These are phyloP conservation scores for Noctilio leporinus DNA, from an alignment of 2,113 vertebrate genomes.

Conservation along the genomic window DNA sequence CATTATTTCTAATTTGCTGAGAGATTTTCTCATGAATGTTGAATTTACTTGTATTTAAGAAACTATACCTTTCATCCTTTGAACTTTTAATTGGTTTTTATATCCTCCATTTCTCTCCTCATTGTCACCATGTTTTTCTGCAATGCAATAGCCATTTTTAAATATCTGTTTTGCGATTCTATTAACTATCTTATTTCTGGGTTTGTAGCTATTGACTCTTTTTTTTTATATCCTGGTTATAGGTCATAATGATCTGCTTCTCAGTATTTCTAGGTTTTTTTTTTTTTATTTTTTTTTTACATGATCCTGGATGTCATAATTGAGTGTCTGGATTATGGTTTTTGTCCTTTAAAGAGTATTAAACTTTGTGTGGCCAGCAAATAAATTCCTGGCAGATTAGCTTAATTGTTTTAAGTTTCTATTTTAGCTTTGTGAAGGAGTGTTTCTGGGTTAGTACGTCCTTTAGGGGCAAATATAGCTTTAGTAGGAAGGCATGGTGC, in stretches of 20 bases:
- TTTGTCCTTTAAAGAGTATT: background rate
- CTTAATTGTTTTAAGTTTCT: background rate
- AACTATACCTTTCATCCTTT: background rate
- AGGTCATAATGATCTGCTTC: background rate
- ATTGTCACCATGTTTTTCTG: background rate
- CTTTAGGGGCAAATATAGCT: background rate
- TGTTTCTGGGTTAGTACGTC: background rate
- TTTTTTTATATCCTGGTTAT: background rate
- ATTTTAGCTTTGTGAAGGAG: background rate
- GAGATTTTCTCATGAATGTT: background rate
- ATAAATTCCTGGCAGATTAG: background rate
- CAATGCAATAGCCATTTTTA: background rate
- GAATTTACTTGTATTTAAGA: background rate
- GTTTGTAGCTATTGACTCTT: background rate
- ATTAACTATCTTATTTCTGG: background rate
- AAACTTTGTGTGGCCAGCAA: background rate
- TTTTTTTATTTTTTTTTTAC: background rate
- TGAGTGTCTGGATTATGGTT: background rate
- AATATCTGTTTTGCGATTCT: background rate
- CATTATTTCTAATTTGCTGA: background rate
- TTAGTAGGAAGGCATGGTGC: background rate
- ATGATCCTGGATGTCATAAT: background rate
- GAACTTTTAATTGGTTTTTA: background rate
- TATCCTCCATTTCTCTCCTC: background rate
- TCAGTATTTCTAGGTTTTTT: background rate